These are phyloP conservation scores for Eulacestoma nigropectus DNA, from an alignment of 2,113 vertebrate genomes.

Conservation along the genomic window DNA sequence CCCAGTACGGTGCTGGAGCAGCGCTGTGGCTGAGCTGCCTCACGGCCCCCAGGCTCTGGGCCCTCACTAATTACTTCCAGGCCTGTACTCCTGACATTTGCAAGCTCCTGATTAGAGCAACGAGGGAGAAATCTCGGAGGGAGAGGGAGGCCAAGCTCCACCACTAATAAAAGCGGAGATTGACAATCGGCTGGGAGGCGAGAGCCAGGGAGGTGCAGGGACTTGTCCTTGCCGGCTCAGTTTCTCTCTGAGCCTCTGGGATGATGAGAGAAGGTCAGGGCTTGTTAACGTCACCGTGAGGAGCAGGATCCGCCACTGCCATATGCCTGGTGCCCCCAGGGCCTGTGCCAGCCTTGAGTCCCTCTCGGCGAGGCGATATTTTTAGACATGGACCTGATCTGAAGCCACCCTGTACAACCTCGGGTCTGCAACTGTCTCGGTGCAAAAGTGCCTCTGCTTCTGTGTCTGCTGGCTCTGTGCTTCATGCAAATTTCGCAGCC, in stretches of 20 bases:
- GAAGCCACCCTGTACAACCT: not conserved
- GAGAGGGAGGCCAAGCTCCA: conserved; percentile 23
- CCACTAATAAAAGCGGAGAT: conserved; percentile 40
- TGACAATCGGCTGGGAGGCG: conserved; percentile 28
- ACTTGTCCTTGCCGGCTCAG: conserved; percentile 25
- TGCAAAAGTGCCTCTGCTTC: not conserved
- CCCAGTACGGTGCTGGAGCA: not conserved
- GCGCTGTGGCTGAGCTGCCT: not conserved
- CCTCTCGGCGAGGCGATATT: not conserved
- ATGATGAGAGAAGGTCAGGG: conserved; percentile 60
- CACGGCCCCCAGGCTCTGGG: fast-evolving
- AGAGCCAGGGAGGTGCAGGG: not conserved
- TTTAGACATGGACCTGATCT: conserved; percentile 14
- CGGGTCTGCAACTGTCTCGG: not conserved
- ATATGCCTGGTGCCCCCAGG: conserved; percentile 46
- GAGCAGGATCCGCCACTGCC: conserved; percentile 2
- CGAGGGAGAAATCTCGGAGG: conserved; percentile 43
- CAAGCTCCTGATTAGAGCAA: conserved; percentile 62
- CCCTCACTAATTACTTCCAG: conserved; percentile 57
- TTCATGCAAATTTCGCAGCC: not conserved
- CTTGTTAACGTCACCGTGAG: conserved; percentile 57
- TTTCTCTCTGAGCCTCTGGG: conserved; percentile 44
- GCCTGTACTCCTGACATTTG: conserved; percentile 58
- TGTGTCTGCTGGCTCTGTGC: not conserved
- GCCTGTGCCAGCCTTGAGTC: not conserved